Conservation (phyloP, 2,797 vertebrate species). For the Paedocypris micromegethes region DNA sequence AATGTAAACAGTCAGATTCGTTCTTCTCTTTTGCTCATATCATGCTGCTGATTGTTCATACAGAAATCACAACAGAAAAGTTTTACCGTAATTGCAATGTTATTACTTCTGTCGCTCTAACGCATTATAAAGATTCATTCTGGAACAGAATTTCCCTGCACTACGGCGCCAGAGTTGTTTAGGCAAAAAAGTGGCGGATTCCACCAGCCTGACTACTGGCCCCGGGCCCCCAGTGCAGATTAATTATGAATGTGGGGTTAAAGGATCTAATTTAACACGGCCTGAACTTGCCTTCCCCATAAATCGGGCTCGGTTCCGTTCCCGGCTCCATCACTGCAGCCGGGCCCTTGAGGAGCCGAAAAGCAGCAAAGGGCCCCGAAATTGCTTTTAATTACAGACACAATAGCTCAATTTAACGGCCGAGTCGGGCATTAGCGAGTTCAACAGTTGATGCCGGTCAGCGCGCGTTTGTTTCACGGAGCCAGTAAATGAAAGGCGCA, state of each 20-base stretch:
- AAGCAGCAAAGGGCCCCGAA: constrained; percentile 22
- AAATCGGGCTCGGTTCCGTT: constrained; percentile 18
- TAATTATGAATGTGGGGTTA: constrained; percentile 66
- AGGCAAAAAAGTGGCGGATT: constrained; percentile 38
- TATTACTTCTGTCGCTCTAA: constrained; percentile 8
- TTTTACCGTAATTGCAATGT: constrained; percentile 20
- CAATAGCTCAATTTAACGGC: constrained; percentile 33
- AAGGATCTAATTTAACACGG: constrained; percentile 66
- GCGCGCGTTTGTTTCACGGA: constrained; percentile 23
- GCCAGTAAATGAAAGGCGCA: constrained; percentile 37
- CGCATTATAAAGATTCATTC: not conserved
- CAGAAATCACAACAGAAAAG: constrained; percentile 4
- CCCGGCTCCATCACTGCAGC: constrained; percentile 31
- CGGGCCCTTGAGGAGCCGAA: constrained; percentile 30
- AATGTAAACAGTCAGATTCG: too few relatives aligned
- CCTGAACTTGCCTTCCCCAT: constrained; percentile 37
- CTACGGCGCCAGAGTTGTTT: constrained; percentile 14
- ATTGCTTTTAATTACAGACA: constrained; percentile 41
- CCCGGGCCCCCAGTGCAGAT: constrained; percentile 52
- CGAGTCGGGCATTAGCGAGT: constrained; percentile 27
- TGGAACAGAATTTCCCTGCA: not conserved
- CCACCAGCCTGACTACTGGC: constrained; percentile 61
- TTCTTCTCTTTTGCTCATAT: too few relatives aligned
- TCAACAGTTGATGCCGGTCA: constrained; percentile 34
- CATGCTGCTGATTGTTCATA: constrained; percentile 62